Evolutionary conservation across 2,888 invertebrate genomes (phyloP), one percentile per base, ranked within the genome.

Genomic region (Eupeodes luniger): DNA sequence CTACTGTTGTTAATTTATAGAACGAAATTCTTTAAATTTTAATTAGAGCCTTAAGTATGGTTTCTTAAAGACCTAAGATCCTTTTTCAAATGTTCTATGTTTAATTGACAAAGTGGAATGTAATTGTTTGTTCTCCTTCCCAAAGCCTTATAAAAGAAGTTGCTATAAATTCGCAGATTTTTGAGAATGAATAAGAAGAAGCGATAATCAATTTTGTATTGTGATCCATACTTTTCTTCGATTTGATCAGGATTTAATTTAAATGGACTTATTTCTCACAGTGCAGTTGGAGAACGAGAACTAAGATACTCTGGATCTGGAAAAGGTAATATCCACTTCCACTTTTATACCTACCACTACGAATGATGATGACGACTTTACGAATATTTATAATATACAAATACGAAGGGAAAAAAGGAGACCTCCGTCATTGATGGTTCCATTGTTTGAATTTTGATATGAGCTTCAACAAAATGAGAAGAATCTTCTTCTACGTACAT

Each of bases 401-500:
- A 59, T 27, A 27, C 66, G 19, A 34, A 62, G 40, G 14, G 49
- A 53, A 16, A 10, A 55, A 40, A 19, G 12, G 44, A 81, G 77
- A 77, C 80, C 87, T 84, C 76, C 84, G 19, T 77, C 88, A 88
- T 84, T 84, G 88, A 88, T 84, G 88, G 84, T 84, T 84, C 61
- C 88, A 88, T 88, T 88, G 88, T 88, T 88, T 85, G 74, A 75
- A 74, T 74, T 81, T 81, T 88, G 88, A 88, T 88, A 85, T 78
- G 84, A 82, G 70, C 76, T 62, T 59, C 51, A 44, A 49, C 27
- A 47, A 55, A 59, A 69, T 76, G 70, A 72, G 47, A 70, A 47
- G 47, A 66, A 27, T 64, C 44, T 51, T 57, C 76, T 57, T 2
- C 6, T 57, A 27, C 55, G 19, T 10, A 34, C 34, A 11, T 34